Conservation (phyloP, 2,113 vertebrate genomes). For the Cryptoleucopteryx plumbea region DNA sequence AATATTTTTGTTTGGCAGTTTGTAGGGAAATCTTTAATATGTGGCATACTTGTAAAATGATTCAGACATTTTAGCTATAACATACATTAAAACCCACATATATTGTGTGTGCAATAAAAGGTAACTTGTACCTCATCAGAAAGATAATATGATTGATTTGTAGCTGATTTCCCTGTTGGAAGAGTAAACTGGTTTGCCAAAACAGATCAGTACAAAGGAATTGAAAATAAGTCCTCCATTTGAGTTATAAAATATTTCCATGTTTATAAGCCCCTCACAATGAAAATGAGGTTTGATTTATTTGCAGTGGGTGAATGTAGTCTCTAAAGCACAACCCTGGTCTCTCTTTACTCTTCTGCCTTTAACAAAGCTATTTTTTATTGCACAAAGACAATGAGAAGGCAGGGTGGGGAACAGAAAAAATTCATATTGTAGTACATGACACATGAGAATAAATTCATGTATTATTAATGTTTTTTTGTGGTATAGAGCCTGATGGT, state of each 20-base stretch:
- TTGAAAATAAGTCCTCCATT: neutral
- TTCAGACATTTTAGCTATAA: neutral
- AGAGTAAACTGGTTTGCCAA: neutral
- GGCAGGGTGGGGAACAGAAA: neutral
- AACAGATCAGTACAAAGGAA: neutral
- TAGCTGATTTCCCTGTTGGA: neutral
- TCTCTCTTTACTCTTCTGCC: neutral
- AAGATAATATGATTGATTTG: neutral
- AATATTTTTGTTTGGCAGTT: neutral
- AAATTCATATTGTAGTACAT: neutral
- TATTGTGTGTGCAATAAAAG: neutral
- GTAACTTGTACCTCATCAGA: neutral
- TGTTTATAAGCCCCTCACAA: neutral
- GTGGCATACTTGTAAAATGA: neutral
- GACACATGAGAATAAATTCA: neutral
- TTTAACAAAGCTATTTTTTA: neutral
- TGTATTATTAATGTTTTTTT: neutral
- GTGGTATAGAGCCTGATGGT: neutral
- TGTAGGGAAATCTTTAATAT: neutral
- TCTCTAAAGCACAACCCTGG: neutral
- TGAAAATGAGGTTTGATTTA: neutral
- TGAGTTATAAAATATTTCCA: neutral
- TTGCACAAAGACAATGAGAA: neutral
- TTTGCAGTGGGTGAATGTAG: neutral
- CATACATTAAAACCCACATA: neutral